Evolutionary conservation across 2,797 vertebrate genomes (phyloP).

Genomic region (Adrianichthys oophorus): DNA sequence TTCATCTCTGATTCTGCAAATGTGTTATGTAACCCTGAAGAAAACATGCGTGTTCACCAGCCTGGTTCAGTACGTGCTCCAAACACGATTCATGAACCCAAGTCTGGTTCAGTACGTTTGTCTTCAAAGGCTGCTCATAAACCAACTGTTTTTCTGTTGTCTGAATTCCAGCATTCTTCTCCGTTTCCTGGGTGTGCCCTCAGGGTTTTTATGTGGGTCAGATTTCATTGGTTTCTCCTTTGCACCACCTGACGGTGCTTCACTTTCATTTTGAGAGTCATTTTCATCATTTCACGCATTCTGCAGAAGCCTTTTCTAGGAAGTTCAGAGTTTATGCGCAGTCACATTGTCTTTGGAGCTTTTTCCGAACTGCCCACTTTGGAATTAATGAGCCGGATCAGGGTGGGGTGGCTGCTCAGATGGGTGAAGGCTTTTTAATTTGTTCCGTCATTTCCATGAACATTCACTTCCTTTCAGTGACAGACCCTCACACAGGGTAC

Average conservation of each 20-base stretch:
- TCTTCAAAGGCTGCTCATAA: no score
- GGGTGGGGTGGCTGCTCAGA: conserved; percentile 27
- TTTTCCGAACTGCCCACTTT: conserved; percentile 62
- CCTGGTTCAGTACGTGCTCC: no score
- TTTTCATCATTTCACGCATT: conserved; percentile 27
- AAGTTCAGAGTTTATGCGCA: conserved; percentile 22
- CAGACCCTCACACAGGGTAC: no score
- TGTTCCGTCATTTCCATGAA: background rate
- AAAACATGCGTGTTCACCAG: no score
- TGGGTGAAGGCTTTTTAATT: conserved; percentile 9
- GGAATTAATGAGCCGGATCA: conserved; percentile 65
- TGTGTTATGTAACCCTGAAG: background rate
- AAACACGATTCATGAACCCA: no score
- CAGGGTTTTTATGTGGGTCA: no score
- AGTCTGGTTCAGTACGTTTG: no score
- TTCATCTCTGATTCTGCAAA: conserved; percentile 19
- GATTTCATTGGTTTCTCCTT: no score
- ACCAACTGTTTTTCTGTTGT: no score
- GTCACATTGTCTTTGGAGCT: conserved; percentile 40
- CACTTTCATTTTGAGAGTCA: conserved; percentile 9
- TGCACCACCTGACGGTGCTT: background rate
- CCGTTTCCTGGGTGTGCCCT: no score
- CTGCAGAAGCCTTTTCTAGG: conserved; percentile 17
- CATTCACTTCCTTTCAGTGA: background rate
- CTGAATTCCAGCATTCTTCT: no score